Conservation (phyloP, 2,797 vertebrate genomes). For the Leptatherina wallacei region DNA sequence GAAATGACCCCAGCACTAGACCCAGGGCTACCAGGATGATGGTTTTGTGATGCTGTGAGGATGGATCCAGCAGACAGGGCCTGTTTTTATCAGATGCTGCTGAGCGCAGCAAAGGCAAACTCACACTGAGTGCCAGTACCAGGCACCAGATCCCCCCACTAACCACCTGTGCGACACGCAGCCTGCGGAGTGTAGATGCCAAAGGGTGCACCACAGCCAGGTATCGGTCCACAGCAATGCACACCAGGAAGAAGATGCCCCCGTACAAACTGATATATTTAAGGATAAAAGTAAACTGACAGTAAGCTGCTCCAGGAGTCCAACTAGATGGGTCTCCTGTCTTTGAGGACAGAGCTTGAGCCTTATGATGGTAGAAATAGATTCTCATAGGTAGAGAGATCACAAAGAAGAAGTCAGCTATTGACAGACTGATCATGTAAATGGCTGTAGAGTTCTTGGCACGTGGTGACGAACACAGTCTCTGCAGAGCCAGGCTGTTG, state of each 20-base stretch:
- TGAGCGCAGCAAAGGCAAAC: conserved; percentile 67
- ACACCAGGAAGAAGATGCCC: conserved; percentile 83
- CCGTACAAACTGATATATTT: conserved; percentile 85
- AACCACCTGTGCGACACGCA: conserved; percentile 63
- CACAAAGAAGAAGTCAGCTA: conserved; percentile 77
- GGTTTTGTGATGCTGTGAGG: conserved; percentile 57
- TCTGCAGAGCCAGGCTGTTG: conserved; percentile 73
- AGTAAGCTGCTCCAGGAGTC: conserved; percentile 65
- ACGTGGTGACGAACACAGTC: conserved; percentile 63
- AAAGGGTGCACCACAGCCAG: conserved; percentile 78
- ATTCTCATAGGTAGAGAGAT: conserved; percentile 80
- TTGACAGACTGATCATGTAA: conserved; percentile 78
- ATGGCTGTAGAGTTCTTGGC: conserved; percentile 73
- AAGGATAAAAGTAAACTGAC: conserved; percentile 78
- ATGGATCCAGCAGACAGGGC: conserved; percentile 74
- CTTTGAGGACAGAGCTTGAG: conserved; percentile 21
- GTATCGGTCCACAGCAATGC: conserved; percentile 82
- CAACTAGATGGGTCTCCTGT: conserved; percentile 26
- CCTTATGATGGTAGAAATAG: conserved; percentile 77
- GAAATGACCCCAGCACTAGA: conserved; percentile 70
- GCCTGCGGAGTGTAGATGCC: conserved; percentile 34
- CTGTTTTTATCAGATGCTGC: conserved; percentile 44
- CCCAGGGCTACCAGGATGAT: conserved; percentile 74
- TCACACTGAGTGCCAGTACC: conserved; percentile 75
- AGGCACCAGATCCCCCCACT: conserved; percentile 79